Evolutionary conservation across 2,113 vertebrate species (phyloP).

Genomic region (Monopterus albus): DNA sequence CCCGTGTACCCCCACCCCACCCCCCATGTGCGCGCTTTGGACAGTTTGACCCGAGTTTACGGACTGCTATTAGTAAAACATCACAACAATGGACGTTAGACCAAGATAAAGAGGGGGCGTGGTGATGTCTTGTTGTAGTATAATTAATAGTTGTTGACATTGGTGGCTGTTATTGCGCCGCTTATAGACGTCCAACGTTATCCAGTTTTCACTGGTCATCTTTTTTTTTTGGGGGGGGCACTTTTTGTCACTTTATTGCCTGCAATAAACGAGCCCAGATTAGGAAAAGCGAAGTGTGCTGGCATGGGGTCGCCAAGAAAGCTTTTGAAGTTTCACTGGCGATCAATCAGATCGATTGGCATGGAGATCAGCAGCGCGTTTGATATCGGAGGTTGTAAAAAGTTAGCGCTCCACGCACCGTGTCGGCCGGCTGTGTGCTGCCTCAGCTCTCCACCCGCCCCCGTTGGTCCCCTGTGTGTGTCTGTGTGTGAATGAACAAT

Average conservation of each 20-base stretch:
- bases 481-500: constrained; percentile 67
- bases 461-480: constrained; percentile 57
- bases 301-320: constrained; percentile 50
- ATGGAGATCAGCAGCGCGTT: constrained; percentile 66
- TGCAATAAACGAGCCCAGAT: constrained; percentile 59
- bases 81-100: not conserved
- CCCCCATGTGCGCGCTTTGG: too few species aligned
- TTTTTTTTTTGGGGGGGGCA: not conserved
- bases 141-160: constrained; percentile 2
- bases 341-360: constrained; percentile 64
- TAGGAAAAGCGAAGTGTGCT: constrained; percentile 55
- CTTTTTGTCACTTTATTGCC: constrained; percentile 63
- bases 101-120: not conserved
- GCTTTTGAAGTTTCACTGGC: constrained; percentile 74
- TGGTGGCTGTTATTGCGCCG: not conserved
- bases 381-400: constrained; percentile 70
- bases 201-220: not conserved
- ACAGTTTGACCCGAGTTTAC: not conserved
- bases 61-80: too few species aligned
- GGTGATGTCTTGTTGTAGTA: not conserved
- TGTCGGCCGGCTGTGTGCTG: not conserved
- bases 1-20: too few species aligned
- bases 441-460: constrained; percentile 56
- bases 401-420: constrained; percentile 15
- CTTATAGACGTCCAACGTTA: not conserved